Percentiles rank a stretch among this genome's conserved stretches.
These are phyloP conservation scores for Alexandromys fortis DNA, from an alignment of 2,113 vertebrate genomes.

Conservation along the genomic window DNA sequence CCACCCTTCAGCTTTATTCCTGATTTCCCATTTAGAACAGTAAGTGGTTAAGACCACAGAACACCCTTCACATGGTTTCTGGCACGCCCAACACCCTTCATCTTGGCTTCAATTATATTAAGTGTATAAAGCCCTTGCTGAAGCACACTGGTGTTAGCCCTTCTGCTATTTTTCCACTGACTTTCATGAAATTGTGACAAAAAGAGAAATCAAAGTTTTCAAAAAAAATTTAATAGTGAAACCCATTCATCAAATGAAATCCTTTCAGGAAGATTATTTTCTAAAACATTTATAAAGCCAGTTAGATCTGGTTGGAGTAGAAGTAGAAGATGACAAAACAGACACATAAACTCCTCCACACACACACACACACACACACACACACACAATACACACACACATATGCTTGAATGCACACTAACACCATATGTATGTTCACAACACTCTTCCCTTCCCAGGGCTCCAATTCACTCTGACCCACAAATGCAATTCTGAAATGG, in stretches of 20 bases:
- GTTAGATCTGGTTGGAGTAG: not conserved
- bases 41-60: not conserved
- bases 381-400: no score
- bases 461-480: not conserved
- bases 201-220: not conserved
- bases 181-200: constrained; percentile 33
- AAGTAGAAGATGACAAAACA: not conserved
- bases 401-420: not conserved
- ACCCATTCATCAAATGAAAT: constrained; percentile 40
- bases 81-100: not conserved
- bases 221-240: not conserved
- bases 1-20: not conserved
- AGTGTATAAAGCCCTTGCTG: not conserved
- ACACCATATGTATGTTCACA: not conserved
- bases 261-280: constrained; percentile 23
- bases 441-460: not conserved
- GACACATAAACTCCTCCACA: accelerated
- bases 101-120: not conserved
- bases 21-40: not conserved
- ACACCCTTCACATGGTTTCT: not conserved
- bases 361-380: accelerated
- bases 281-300: not conserved
- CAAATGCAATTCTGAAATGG: not conserved
- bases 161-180: not conserved
- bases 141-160: not conserved